Percentiles rank a stretch among this genome's conserved stretches.
Conservation (phyloP, 2,113 vertebrate genomes). For the Rhabdomys dilectus region DNA sequence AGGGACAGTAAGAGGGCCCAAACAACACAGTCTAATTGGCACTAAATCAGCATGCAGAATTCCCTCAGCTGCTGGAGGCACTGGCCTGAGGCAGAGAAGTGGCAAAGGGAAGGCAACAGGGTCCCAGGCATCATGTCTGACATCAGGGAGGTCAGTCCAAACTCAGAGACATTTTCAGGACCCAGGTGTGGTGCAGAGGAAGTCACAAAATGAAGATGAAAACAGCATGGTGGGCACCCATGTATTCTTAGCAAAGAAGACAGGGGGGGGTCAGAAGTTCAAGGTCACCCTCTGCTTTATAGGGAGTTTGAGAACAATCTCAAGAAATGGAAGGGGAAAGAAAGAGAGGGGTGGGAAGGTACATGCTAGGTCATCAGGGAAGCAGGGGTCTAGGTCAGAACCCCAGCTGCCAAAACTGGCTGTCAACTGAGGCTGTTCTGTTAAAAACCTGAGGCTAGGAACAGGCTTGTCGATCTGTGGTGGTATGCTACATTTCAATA, state of each 20-base stretch:
- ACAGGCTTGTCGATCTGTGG: background rate
- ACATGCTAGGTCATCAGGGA: background rate
- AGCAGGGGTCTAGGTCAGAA: background rate
- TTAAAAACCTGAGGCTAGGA: background rate
- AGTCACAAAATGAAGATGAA: background rate
- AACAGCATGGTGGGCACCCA: too few relatives aligned
- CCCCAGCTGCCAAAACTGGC: too few relatives aligned
- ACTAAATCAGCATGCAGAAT: background rate
- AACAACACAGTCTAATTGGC: background rate
- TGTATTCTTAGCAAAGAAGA: background rate
- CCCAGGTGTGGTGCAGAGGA: background rate
- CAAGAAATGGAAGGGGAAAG: background rate
- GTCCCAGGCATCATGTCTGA: background rate
- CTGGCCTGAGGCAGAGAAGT: fast-evolving
- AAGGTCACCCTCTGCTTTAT: background rate
- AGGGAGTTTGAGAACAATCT: background rate
- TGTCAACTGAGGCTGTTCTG: background rate
- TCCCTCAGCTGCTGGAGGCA: background rate
- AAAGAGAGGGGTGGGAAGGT: background rate
- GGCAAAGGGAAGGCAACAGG: fast-evolving
- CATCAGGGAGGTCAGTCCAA: background rate
- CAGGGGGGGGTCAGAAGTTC: background rate
- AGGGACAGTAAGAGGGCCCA: background rate
- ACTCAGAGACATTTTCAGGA: background rate
- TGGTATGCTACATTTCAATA: background rate